Conservation (phyloP, 2,888 invertebrate species). For the Hirtodrosophila duncani region DNA sequence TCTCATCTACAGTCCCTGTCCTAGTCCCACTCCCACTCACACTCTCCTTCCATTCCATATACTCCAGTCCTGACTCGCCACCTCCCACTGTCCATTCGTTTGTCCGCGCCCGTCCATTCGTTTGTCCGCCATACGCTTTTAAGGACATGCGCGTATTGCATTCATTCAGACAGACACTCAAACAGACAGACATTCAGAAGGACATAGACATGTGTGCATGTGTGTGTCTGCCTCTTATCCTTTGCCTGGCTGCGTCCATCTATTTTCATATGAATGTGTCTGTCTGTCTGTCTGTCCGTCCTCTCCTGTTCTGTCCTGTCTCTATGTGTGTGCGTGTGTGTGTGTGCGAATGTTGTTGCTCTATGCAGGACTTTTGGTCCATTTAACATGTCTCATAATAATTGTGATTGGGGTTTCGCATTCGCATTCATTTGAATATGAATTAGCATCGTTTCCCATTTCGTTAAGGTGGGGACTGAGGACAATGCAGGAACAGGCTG, state of each 20-base stretch:
- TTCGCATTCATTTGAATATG: conserved; percentile 75
- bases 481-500: neutral
- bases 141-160: conserved; percentile 61
- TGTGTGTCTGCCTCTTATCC: conserved; percentile 16
- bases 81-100: conserved; percentile 7
- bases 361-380: conserved; percentile 73
- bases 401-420: conserved; percentile 75
- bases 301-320: conserved; percentile 2
- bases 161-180: conserved; percentile 13
- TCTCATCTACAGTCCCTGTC: too few relatives aligned
- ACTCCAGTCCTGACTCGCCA: too few relatives aligned
- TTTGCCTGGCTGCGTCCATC: conserved; percentile 34
- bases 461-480: conserved; percentile 43
- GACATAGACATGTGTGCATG: neutral
- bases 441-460: conserved; percentile 71
- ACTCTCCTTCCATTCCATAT: too few relatives aligned
- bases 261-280: conserved; percentile 16
- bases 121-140: conserved; percentile 48
- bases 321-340: conserved; percentile 8
- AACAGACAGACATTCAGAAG: conserved; percentile 4
- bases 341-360: conserved; percentile 45
- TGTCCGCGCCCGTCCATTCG: conserved; percentile 44
- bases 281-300: neutral
- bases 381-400: conserved; percentile 76
- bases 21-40: too few relatives aligned